Base-by-base conservation (phyloP, 2,797 vertebrate species). In the Sebastiscus albofasciatus region DNA sequence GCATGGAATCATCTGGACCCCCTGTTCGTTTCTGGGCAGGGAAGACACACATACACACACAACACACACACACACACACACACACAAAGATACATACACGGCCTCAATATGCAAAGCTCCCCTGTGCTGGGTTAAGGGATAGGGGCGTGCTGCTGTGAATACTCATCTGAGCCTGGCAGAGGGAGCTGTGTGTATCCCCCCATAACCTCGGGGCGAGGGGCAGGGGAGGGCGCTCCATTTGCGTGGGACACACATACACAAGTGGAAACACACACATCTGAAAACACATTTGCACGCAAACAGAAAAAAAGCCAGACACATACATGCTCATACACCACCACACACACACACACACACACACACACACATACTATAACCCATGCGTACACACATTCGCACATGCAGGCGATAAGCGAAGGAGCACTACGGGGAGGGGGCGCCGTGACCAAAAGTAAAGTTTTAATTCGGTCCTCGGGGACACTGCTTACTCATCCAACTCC, bases 381-480 rank as follows among this genome's bases (percentile, higher is more conserved):
- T 78, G 82, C 74, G 14, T 81, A 80, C 86, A 86, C 89, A 90
- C 82, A 89, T 52, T 72, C 52, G 58, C 82, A 90, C 82, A 90
- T 80, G 81, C 83, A 74, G 80, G 84, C 83, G 94, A 95, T 95
- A 95, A 94, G 93, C 88, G 64, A 87, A 87, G 88, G 87, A 91
- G 92, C 82, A 84, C 74, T 74, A 75, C 64, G 84, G 84, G 90
- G 93, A 84, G 91, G 91, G 86, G 92, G 85, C 75, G 89, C 89
- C 89, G 86, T 94, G 94, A 95, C 95, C 93, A 94, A 96, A 96
- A 95, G 94, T 96, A 95, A 95, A 95, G 95, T 96, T 96, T 94
- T 96, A 96, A 96, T 96, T 96, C 94, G 89, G 93, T 95, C 93
- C 95, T 95, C 83, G 82, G 94, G 94, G 93, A 94, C 90, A 89